Base-by-base conservation (phyloP, 2,113 vertebrate genomes). In the Pteruthius melanotis region DNA sequence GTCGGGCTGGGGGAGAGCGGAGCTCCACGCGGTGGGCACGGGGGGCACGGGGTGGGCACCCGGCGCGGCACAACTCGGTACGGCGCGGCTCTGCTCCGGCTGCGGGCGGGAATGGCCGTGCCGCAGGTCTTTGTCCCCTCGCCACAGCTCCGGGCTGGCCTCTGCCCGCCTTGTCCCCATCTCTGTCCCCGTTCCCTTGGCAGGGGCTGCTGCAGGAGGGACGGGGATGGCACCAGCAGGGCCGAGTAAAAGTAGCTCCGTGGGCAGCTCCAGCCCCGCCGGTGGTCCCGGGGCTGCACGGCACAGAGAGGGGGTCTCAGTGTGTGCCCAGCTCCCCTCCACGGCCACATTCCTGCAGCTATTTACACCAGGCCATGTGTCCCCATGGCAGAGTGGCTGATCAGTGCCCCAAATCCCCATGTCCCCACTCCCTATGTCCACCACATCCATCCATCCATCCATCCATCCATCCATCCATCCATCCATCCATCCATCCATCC, bases 321-420 rank as follows among this genome's bases (percentile, higher is more conserved):
- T 2, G 2, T 20, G 87, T 71, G 56, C 68, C 56, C 9, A 0
- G 63, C 61, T 24, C 65, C 22, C 37, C 0, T 16, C 31, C 92
- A 17, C 0, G 3, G 47, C 28, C 52, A 2, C 45, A 3, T 17
- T 30, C 31, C 66, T 33, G 37, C 54, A 37, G 84, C 33, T 12
- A 0, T 7, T 40, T 5, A 26, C 69, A 59, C 47, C 64, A 4
- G 50, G 59, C 44, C 68, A 0, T 1, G 4, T 11, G 72, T 68
- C 53, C 63, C 53, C 59, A 19, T 0, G 6, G 52, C 4, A 1
- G 20, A 1, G 3, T 5, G 52, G 52, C 40, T 0, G 1, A 50
- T 35, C 42, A 6, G 40, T 19, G 53, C 28, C 65, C 54, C n/a
- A 42, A 2, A 31, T 23, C n/a, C 11, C 13, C 15, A 1, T 7